Base-by-base conservation (phyloP, 2,888 invertebrate species). In the Euproctis similis region DNA sequence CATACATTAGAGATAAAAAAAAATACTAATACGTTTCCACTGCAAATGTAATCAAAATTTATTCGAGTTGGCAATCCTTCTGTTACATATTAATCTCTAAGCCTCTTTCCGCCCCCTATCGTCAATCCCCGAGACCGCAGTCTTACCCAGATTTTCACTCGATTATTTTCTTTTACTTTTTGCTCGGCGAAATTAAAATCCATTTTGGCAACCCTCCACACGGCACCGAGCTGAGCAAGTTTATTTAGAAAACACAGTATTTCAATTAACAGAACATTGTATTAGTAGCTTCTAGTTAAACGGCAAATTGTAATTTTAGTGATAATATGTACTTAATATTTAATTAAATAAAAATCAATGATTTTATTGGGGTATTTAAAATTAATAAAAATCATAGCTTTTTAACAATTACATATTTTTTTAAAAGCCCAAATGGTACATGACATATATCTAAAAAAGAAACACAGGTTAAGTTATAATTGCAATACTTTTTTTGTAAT, bases 101-200 rank as follows among this genome's bases (percentile, higher is more conserved):
- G 30, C 34, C 34, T 29, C 34, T 34, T 30, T 30, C 24, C 34
- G 13, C 34, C 30, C n/a, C n/a, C 27, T 19, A 30, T 26, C 30
- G 34, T 34, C 30, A 30, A 34, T 34, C 34, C 34, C 18, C 30
- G 29, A 34, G 24, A 27, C 34, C 34, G 30, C 30, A 24, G 27
- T 30, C 34, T 30, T 34, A 22, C 30, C 27, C 27, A 30, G 24
- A 35, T 41, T 41, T 33, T 33, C 32, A 30, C 30, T 39, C 26
- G 26, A 48, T 36, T 34, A 26, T 40, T 36, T 30, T 28, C 7
- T 10, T 24, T 30, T 34, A 25, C 16, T 30, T 35, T 36, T 39
- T 35, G 31, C 41, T 49, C 31, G 11, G 8, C 26, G 30, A 47
- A 46, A 52, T 48, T 45, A 44, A 47, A 52, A 37, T 33, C 30